phyloP scores from a whole-genome alignment of 2,113 vertebrate genomes.

The Bettongia penicillata region DNA sequence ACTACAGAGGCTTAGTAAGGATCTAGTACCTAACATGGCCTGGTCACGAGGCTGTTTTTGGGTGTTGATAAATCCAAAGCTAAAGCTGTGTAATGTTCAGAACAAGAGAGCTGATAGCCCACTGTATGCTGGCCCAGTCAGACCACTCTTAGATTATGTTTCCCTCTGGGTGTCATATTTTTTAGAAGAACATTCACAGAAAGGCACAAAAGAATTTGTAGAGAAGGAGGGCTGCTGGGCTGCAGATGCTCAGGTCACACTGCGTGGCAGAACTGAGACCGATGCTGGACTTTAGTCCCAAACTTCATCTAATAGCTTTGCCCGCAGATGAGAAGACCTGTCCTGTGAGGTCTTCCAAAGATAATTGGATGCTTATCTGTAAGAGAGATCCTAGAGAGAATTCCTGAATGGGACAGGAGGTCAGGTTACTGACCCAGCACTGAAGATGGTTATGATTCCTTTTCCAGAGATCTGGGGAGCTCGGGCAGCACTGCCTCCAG shows the following conservation, averaged over 20 bases:
- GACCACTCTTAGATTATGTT: not conserved
- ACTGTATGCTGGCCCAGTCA: not conserved
- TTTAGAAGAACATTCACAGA: not conserved
- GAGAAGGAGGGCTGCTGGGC: not conserved
- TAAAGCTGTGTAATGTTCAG: not conserved
- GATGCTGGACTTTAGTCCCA: not conserved
- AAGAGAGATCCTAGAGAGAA: not conserved
- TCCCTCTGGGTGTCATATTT: not conserved
- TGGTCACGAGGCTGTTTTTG: not conserved
- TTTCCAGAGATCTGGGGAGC: not conserved
- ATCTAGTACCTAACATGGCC: not conserved
- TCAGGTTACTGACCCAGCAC: not conserved
- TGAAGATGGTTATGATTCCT: not conserved
- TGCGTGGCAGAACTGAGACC: not conserved
- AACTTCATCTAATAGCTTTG: not conserved
- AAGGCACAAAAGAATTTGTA: not conserved
- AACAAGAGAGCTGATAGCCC: not conserved
- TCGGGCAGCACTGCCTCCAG: not conserved
- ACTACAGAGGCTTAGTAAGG: not conserved
- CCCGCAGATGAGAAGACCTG: not conserved
- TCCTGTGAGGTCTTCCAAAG: not conserved
- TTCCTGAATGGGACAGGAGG: not conserved
- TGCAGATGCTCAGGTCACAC: not conserved
- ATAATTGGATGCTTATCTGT: not conserved
- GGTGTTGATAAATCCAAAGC: not conserved